Percentiles rank a stretch among this genome's conserved stretches.
phyloP scores from a whole-genome alignment of 2,113 vertebrate genomes.

The Phylloscopus trochiloides region DNA sequence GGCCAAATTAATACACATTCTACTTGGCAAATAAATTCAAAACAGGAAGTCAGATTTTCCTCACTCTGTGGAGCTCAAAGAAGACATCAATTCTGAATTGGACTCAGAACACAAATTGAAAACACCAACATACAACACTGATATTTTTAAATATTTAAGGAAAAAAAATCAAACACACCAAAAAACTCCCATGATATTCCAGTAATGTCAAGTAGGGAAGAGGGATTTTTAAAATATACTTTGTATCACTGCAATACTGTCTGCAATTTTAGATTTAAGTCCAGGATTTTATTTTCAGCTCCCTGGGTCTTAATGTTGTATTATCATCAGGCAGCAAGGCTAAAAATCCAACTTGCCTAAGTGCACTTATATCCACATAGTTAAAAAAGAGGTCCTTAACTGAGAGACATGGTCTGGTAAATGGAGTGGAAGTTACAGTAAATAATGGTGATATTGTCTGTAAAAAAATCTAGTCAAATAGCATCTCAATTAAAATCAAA shows the following conservation, averaged over 20 bases:
- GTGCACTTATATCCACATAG: not conserved
- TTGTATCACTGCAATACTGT: not conserved
- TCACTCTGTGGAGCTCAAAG: not conserved
- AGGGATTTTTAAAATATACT: not conserved
- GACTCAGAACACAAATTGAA: not conserved
- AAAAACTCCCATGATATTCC: not conserved
- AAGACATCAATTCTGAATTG: not conserved
- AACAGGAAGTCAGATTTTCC: conserved; percentile 10
- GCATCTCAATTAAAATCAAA: not conserved
- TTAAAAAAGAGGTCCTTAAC: not conserved
- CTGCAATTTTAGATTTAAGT: not conserved
- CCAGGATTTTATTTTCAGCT: not conserved
- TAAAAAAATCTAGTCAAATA: not conserved
- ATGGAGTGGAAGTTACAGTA: not conserved
- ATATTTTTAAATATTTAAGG: not conserved
- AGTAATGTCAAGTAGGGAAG: not conserved
- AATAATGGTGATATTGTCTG: not conserved
- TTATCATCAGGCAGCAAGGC: not conserved
- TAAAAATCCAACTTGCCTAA: not conserved
- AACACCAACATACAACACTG: not conserved
- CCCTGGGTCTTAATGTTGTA: not conserved
- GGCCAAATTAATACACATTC: conserved; percentile 73
- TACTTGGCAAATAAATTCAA: conserved; percentile 76
- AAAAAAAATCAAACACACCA: not conserved
- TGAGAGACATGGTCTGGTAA: not conserved